phyloP scores from a whole-genome alignment of 2,888 invertebrate genomes.

The Scrobipalpa atriplicella region DNA sequence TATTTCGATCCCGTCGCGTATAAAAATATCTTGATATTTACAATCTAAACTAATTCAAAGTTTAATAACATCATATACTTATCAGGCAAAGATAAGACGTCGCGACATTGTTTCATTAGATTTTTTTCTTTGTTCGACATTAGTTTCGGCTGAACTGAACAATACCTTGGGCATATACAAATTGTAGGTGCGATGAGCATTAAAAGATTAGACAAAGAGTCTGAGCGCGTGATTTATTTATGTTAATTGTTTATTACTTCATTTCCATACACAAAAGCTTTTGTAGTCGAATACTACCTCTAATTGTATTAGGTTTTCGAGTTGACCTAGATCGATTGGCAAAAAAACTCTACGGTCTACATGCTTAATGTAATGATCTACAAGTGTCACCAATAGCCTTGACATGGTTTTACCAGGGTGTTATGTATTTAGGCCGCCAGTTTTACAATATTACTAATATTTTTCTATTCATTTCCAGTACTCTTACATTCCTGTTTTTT shows the following conservation, averaged over 20 bases:
- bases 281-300: not conserved
- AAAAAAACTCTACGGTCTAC: not conserved
- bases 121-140: slow-evolving; percentile 3
- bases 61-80: slow-evolving; percentile 19
- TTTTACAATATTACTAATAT: not conserved
- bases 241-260: too few species aligned
- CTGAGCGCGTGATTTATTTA: slow-evolving; percentile 24
- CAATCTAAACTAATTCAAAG: slow-evolving; percentile 15
- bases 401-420: slow-evolving; percentile 39
- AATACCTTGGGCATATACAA: slow-evolving; percentile 12
- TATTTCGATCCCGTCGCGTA: not conserved
- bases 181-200: slow-evolving; percentile 8
- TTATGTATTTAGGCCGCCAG: not conserved
- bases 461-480: too few species aligned
- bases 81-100: not conserved
- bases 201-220: slow-evolving; percentile 26
- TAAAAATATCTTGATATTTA: slow-evolving; percentile 6
- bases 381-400: slow-evolving; percentile 45
- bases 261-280: too few species aligned
- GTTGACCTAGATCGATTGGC: not conserved
- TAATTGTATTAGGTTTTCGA: not conserved
- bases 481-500: too few species aligned
- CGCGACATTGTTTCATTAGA: slow-evolving; percentile 1
- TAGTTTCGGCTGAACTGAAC: slow-evolving; percentile 6
- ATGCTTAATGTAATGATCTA: slow-evolving; percentile 24